Percentiles rank a stretch among this genome's conserved stretches.
Conservation (phyloP, 2,888 invertebrate genomes). For the Acanthopleura granulata region DNA sequence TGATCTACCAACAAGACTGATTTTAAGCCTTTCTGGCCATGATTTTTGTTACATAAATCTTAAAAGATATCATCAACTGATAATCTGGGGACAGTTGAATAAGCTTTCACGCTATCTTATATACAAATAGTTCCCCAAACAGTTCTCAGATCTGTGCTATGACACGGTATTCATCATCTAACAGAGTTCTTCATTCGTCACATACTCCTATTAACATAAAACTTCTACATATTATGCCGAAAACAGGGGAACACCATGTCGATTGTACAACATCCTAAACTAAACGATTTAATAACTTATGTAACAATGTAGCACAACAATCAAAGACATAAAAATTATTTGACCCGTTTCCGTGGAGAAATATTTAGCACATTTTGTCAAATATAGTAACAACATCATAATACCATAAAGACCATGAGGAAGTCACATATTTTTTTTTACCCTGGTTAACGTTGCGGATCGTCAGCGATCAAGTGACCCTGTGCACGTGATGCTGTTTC, state of each 20-base stretch:
- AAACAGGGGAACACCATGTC: background rate
- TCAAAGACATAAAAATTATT: background rate
- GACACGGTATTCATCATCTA: no score
- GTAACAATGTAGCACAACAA: conserved; percentile 17
- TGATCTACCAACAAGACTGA: no score
- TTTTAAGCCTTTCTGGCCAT: no score
- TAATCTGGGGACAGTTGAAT: no score
- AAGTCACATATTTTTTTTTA: background rate
- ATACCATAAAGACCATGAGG: background rate
- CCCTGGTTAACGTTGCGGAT: conserved; percentile 4
- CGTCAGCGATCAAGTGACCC: background rate
- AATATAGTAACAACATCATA: background rate
- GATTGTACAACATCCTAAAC: background rate
- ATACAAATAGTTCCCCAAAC: no score
- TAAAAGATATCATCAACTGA: no score
- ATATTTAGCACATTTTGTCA: conserved; percentile 14
- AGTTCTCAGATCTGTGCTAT: no score
- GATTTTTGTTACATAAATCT: no score
- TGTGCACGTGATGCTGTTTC: no score
- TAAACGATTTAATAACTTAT: conserved; percentile 5
- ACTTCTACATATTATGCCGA: background rate
- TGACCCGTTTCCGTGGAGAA: conserved; percentile 13
- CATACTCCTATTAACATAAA: background rate
- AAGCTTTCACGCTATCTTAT: no score
- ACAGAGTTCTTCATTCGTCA: no score